These are phyloP conservation scores for Gastrophysa polygoni DNA, from an alignment of 2,888 invertebrate genomes.

Conservation along the genomic window DNA sequence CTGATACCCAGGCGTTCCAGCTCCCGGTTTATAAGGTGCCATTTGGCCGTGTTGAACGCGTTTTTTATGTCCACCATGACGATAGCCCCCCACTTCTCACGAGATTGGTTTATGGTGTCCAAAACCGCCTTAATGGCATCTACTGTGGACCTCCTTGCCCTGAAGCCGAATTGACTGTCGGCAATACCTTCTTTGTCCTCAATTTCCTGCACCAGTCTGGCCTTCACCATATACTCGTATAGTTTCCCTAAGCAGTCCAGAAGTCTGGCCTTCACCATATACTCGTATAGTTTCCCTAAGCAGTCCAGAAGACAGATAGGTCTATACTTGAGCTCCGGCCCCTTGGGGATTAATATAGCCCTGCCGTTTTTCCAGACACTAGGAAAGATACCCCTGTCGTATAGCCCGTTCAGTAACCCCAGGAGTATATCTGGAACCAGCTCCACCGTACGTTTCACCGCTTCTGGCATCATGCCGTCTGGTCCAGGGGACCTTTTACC, in stretches of 20 bases:
- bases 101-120: background rate
- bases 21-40: conserved; percentile 7
- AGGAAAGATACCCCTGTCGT: background rate
- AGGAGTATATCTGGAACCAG: background rate
- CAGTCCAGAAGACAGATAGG: background rate
- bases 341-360: background rate
- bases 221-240: no score
- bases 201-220: conserved; percentile 16
- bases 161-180: conserved; percentile 22
- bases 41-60: conserved; percentile 25
- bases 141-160: conserved; percentile 9
- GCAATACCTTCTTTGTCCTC: background rate
- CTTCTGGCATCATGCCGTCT: background rate
- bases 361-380: background rate
- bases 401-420: background rate
- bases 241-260: no score
- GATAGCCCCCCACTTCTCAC: background rate
- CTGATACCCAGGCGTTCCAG: background rate
- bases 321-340: background rate
- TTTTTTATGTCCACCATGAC: conserved; percentile 21
- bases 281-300: no score
- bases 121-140: conserved; percentile 8
- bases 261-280: background rate
- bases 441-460: background rate
- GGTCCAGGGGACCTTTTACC: background rate